Evolutionary conservation across 1,140 invertebrate species (phyloP), one percentile per base, ranked within the genome.

Genomic region (Bombus waltoni): DNA sequence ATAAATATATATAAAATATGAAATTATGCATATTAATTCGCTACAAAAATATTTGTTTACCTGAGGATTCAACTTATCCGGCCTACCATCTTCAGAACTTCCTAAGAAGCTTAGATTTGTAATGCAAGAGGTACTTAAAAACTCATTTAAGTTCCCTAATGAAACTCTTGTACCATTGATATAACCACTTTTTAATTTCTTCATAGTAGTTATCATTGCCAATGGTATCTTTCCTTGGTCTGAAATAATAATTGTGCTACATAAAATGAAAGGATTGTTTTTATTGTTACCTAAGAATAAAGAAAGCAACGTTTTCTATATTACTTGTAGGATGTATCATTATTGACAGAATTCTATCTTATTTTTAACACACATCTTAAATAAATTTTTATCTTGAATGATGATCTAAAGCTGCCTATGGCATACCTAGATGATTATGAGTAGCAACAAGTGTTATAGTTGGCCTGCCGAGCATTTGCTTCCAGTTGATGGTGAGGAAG

Each of bases 151-250:
- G 94, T 97, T 97, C 65, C 99, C 99, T 38, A 99, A 95, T 82
- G 98, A 98, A 0, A 99, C 98, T 93, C 99, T 97, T 32, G 99
- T 99, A 44, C 99, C 99, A 94, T 99, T 99, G 70, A 99, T 99
- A 93, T 99, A 99, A 42, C 99, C 99, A 89, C 98, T 99, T 95
- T 99, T 99, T 3, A 99, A 95, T 95, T 99, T 99, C 93, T 99
- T 99, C 96, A 99, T 98, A 8, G 99, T 99, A 32, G 98, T 99
- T 89, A 99, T 97, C 97, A 99, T 98, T 0, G 99, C 98, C 92
- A 98, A 96, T 11, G 98, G 98, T 79, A 99, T 97, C 94, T 97
- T 98, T 76, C 98, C 98, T 95, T 99, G 97, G 96, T 99, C 98
- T 99, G 95, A 88, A 97, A 96, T 91, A n/a, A 82, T 18, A 66